Evolutionary conservation across 1,140 invertebrate species (phyloP).

Genomic region (Drosophila miranda): DNA sequence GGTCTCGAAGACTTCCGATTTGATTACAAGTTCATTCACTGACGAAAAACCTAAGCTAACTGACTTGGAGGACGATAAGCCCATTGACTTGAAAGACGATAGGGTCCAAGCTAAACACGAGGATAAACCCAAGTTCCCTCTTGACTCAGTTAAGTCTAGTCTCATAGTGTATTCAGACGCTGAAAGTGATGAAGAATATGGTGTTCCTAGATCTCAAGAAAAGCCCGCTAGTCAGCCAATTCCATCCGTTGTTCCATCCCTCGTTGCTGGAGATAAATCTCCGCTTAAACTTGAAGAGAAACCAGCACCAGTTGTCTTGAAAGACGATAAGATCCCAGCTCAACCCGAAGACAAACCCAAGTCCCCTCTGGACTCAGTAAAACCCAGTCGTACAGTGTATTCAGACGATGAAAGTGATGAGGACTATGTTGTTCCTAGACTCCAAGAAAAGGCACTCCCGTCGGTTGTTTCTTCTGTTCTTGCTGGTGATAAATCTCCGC

Average conservation of each 20-base stretch:
- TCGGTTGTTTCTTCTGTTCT: neutral
- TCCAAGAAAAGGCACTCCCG: neutral
- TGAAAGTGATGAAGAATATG: constrained; percentile 28
- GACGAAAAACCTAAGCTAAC: too few relatives aligned
- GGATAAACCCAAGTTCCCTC: too few relatives aligned
- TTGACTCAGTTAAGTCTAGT: neutral
- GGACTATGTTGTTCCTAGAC: too few relatives aligned
- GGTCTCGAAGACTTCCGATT: too few relatives aligned
- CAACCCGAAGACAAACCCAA: constrained; percentile 18
- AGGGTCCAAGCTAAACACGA: too few relatives aligned
- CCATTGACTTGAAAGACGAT: too few relatives aligned
- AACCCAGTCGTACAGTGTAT: constrained; percentile 13
- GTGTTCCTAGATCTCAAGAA: too few relatives aligned
- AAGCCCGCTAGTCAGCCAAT: constrained; percentile 7
- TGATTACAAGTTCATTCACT: too few relatives aligned
- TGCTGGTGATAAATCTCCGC: neutral
- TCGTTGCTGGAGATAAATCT: constrained; percentile 8
- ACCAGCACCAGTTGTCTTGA: constrained; percentile 4
- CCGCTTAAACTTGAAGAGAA: constrained; percentile 16
- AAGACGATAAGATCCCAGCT: neutral
- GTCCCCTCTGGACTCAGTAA: constrained; percentile 6
- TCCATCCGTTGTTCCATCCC: neutral
- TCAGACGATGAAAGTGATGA: constrained; percentile 34
- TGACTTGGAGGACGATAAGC: too few relatives aligned
- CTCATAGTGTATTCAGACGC: constrained; percentile 26